Base-by-base conservation (phyloP, 2,888 invertebrate genomes). In the Epiblema foenella region DNA sequence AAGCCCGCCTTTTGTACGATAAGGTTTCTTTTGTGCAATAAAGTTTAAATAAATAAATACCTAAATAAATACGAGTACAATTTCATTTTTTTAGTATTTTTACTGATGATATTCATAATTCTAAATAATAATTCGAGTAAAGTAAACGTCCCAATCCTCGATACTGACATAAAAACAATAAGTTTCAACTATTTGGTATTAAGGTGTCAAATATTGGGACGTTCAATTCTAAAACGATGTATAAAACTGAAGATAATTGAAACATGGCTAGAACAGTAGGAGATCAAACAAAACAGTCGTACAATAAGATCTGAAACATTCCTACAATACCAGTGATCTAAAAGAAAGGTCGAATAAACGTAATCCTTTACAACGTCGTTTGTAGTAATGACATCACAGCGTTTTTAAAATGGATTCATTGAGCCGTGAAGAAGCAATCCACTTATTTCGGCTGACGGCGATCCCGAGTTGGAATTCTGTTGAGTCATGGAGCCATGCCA, bases 401-500 rank as follows among this genome's bases (percentile, higher is more conserved):
- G 79, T 81, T 83, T 88, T 88, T 84, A 83, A 85, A 89, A 88
- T 83, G 82, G 82, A 88, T 85, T 86, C 86, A 85, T 86, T 88
- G 82, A 85, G 80, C 80, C 88, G 88, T 89, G 87, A 87, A 89
- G 86, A 81, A 83, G 86, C 89, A 90, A 91, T 91, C 88, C 85
- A 91, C 88, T 91, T 91, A 91, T 91, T 91, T 88, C 85, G 83
- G 88, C 86, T 87, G 87, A 87, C 85, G 86, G 83, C 85, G 87
- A 85, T 85, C 83, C 85, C 81, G 80, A 81, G 76, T 77, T 79
- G 77, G 81, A 84, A 85, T 87, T 83, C 78, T 82, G 88, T 77
- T 75, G 85, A 87, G 86, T 89, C 91, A 90, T 85, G 88, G 63
- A 86, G 79, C 88, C 87, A 85, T 78, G 73, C 65, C 72, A 78